Evolutionary conservation across 2,888 invertebrate species (phyloP), one percentile per base, ranked within the genome.

Genomic region (Salpingus planirostris): DNA sequence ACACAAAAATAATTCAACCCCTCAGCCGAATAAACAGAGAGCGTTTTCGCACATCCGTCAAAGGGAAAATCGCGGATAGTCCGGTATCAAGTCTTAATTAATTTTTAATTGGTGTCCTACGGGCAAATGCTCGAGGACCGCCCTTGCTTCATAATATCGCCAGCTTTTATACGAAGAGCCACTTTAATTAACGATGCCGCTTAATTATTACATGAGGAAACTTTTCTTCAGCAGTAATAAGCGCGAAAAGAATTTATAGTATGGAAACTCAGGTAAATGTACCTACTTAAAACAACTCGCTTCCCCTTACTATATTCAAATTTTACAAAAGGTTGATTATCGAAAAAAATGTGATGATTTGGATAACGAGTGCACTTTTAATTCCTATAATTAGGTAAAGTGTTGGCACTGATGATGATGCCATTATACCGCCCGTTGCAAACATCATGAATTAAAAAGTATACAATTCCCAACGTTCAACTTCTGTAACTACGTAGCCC

Each of bases 91-190:
- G 34, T 38, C 34, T 34, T 31, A 38, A 38, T 38, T 38, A 38
- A 38, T 38, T 38, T 38, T 38, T 38, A 38, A 38, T 38, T 38
- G 31, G 34, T 38, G 38, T 38, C 38, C 38, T 38, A 34, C 34
- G 38, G 38, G 38, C 34, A 34, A 38, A 38, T 31, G 34, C 29
- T 38, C 38, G 31, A 38, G 38, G 34, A 27, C 34, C 31, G 29
- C 31, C 26, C 34, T 38, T 38, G 38, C 34, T 38, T 34, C 28
- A 34, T 34, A 38, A 34, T 34, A 31, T 26, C 34, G 29, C 29
- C 30, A 4, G 12, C 31, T 34, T 35, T 31, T 34, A 31, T 38
- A 38, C 29, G 13, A 21, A 38, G 34, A 33, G 31, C 31, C 30
- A 38, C 34, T 34, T 38, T 38, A 38, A 38, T 38, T 38, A 38